These are phyloP conservation scores for Plectropomus leopardus DNA, from an alignment of 2,113 vertebrate genomes.

Conservation along the genomic window DNA sequence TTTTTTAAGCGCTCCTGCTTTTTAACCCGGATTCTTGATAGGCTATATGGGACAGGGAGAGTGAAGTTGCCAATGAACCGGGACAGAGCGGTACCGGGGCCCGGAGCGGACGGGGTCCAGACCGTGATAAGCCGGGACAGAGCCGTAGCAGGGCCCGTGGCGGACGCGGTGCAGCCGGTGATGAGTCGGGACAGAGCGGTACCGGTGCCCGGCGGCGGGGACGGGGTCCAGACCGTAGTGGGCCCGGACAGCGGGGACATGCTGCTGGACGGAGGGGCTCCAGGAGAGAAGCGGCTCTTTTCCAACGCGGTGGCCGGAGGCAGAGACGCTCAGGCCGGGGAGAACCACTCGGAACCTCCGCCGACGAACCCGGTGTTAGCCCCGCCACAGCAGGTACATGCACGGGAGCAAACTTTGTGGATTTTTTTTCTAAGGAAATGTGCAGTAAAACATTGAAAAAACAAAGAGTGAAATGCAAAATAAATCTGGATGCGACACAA, in stretches of 20 bases:
- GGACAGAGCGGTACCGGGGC: constrained; percentile 84
- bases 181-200: constrained; percentile 88
- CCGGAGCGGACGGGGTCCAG: constrained; percentile 71
- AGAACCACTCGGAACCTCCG: constrained; percentile 86
- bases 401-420: background rate
- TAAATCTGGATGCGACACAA: too few species aligned
- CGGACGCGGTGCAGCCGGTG: constrained; percentile 72
- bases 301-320: constrained; percentile 75
- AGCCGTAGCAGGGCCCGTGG: constrained; percentile 67
- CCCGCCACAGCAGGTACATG: constrained; percentile 75
- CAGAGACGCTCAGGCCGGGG: constrained; percentile 86
- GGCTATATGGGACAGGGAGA: constrained; percentile 62
- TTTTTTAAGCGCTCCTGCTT: background rate
- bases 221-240: constrained; percentile 80
- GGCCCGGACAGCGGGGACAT: constrained; percentile 80
- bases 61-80: constrained; percentile 88
- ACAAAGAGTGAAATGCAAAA: too few species aligned
- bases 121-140: constrained; percentile 87
- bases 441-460: background rate
- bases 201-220: constrained; percentile 56
- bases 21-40: constrained; percentile 39
- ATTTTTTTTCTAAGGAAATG: fast-evolving
- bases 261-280: constrained; percentile 80
- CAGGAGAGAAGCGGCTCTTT: constrained; percentile 85
- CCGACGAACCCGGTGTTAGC: constrained; percentile 71